Base-by-base conservation (phyloP, 2,113 vertebrate species). In the Pluvialis apricaria region DNA sequence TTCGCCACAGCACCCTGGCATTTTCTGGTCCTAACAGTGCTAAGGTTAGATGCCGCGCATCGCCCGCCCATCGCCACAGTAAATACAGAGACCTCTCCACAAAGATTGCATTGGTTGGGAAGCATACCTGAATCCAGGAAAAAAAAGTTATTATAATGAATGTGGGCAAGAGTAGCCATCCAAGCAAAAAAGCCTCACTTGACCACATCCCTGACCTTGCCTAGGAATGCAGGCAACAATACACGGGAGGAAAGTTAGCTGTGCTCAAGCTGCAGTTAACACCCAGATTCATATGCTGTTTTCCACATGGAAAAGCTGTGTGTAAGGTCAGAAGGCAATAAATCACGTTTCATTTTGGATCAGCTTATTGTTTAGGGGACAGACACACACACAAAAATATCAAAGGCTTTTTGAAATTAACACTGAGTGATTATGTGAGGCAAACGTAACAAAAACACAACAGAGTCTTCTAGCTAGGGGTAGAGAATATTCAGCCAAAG, bases 401-500 rank as follows among this genome's bases (percentile, higher is more conserved):
- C 79, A 88, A 92, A 86, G 34, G 15, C 49, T 77, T 82, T 92
- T 80, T 72, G 70, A 90, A 88, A 93, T 80, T 40, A 93, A 86
- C 79, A 92, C 58, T 72, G 92, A 93, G 31, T 44, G 34, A 95
- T 90, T 80, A 82, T 44, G 54, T 85, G 82, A 93, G 76, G 68
- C 75, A 93, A 94, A 93, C 3, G 6, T 51, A 95, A 91, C 58
- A 65, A 93, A 94, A 94, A 91, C 40, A 72, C 58, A 71, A 32
- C 75, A 79, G 9, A 85, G 26, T 34, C 18, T 82, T 36, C 60
- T 90, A 80, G 82, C 34, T 88, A 91, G 47, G 81, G 49, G 26
- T 47, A 82, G 79, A 72, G 40, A 93, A 70, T 13, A 86, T 45
- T 47, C 38, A 92, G 55, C 60, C 89, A 90, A 93, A 91, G 76